Percentiles rank a stretch among this genome's conserved stretches.
Evolutionary conservation across 2,888 invertebrate species (phyloP).

Genomic region (Steinernema hermaphroditum): DNA sequence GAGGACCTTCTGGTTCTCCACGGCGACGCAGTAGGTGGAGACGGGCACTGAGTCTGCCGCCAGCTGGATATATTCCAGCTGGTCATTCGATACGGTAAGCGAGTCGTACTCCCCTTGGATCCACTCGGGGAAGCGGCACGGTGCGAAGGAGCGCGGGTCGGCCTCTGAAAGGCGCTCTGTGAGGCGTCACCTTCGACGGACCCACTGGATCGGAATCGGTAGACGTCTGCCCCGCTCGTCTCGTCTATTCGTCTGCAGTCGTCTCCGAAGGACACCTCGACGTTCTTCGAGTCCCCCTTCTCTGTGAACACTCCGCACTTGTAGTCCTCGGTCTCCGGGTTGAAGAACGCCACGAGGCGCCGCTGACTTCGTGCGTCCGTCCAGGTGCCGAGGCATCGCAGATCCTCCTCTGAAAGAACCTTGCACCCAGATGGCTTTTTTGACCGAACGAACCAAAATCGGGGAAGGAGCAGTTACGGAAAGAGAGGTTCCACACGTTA

Average conservation of each 20-base stretch:
- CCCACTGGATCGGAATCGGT: slow-evolving; percentile 33
- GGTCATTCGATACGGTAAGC: slow-evolving; percentile 44
- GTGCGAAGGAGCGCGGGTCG: slow-evolving; percentile 40
- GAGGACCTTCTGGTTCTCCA: slow-evolving; percentile 49
- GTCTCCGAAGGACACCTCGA: neutral
- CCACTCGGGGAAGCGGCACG: slow-evolving; percentile 55
- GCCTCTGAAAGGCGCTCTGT: slow-evolving; percentile 32
- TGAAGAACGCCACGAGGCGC: slow-evolving; percentile 46
- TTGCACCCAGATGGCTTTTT: too few species aligned
- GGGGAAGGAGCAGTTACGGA: slow-evolving; percentile 55
- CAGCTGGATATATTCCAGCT: slow-evolving; percentile 44
- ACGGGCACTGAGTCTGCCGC: slow-evolving; percentile 47
- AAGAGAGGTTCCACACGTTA: slow-evolving; percentile 42
- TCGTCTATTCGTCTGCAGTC: slow-evolving; percentile 13
- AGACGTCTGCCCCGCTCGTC: slow-evolving; percentile 2
- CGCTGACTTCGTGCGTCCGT: neutral
- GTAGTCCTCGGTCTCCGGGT: slow-evolving; percentile 53
- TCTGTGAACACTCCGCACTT: slow-evolving; percentile 47
- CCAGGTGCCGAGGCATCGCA: slow-evolving; percentile 51
- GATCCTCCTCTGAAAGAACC: slow-evolving; percentile 41
- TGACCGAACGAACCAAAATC: slow-evolving; percentile 44
- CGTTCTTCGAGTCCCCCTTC: neutral
- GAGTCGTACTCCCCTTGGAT: slow-evolving; percentile 53
- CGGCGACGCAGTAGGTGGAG: slow-evolving; percentile 50
- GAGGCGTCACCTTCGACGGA: neutral